These are phyloP conservation scores for Paramormyrops kingsleyae DNA, from an alignment of 2,113 vertebrate species.

Conservation along the genomic window DNA sequence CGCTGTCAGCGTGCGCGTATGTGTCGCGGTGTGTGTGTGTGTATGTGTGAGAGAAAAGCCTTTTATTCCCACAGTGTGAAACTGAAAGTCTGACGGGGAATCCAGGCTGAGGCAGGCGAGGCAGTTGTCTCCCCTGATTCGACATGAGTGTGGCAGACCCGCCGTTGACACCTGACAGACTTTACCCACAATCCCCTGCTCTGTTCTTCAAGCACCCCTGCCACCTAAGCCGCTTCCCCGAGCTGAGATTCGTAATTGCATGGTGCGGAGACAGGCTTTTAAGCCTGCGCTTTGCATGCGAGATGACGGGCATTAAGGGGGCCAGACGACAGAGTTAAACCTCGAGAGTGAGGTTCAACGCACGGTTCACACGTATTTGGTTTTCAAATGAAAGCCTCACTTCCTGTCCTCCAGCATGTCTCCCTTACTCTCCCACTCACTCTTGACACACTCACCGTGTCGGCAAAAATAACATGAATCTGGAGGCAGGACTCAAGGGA, in stretches of 20 bases:
- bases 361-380: background rate
- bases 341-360: background rate
- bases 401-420: background rate
- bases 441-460: background rate
- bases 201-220: background rate
- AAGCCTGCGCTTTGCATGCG: conserved; percentile 1
- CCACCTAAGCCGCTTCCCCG: background rate
- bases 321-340: conserved; percentile 5
- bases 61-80: background rate
- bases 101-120: background rate
- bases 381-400: background rate
- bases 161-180: background rate
- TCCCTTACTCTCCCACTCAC: background rate
- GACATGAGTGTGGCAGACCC: background rate
- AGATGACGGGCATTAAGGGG: conserved; percentile 6
- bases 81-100: background rate
- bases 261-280: background rate
- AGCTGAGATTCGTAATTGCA: background rate
- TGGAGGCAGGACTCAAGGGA: background rate
- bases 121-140: background rate
- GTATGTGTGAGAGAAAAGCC: background rate
- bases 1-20: background rate
- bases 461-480: conserved; percentile 2
- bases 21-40: conserved; percentile 3
- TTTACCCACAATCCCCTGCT: background rate